Percentiles rank a stretch among this genome's conserved stretches.
Conservation (phyloP, 2,888 invertebrate species). For the Uloborus plumipes region DNA sequence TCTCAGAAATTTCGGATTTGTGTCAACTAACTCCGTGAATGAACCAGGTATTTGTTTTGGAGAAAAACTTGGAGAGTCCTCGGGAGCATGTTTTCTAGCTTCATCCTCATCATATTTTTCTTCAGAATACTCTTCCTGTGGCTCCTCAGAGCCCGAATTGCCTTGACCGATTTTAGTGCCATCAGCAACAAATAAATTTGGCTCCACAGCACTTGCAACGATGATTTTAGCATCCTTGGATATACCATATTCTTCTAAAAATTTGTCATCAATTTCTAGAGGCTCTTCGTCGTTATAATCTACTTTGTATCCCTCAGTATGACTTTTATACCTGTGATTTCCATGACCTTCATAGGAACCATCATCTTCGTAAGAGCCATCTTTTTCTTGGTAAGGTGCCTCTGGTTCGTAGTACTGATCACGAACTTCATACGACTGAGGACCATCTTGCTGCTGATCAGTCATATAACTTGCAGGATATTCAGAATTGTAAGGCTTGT, state of each 20-base stretch:
- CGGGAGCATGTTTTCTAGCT: neutral
- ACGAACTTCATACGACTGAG: neutral
- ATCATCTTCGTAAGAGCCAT: neutral
- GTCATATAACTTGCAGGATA: conserved; percentile 32
- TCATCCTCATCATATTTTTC: neutral
- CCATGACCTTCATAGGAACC: neutral
- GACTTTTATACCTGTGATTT: conserved; percentile 4
- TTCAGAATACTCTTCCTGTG: conserved; percentile 6
- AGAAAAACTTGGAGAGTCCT: neutral
- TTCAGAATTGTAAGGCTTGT: conserved; percentile 48
- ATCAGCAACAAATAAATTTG: conserved; percentile 48
- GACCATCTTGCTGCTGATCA: conserved; percentile 9
- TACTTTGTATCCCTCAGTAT: conserved; percentile 28
- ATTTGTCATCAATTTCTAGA: conserved; percentile 38
- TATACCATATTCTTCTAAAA: conserved; percentile 52
- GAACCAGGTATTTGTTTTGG: conserved; percentile 32
- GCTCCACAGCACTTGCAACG: conserved; percentile 23
- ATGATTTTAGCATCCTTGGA: conserved; percentile 50
- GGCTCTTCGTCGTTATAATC: conserved; percentile 24
- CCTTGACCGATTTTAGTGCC: conserved; percentile 28
- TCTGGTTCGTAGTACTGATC: neutral
- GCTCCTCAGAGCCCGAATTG: neutral
- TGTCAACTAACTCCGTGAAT: conserved; percentile 25
- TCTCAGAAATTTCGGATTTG: conserved; percentile 33
- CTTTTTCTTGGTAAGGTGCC: neutral